Evolutionary conservation across 1,140 invertebrate genomes (phyloP), one percentile per base, ranked within the genome.

Genomic region (Drosophila pseudoananassae): DNA sequence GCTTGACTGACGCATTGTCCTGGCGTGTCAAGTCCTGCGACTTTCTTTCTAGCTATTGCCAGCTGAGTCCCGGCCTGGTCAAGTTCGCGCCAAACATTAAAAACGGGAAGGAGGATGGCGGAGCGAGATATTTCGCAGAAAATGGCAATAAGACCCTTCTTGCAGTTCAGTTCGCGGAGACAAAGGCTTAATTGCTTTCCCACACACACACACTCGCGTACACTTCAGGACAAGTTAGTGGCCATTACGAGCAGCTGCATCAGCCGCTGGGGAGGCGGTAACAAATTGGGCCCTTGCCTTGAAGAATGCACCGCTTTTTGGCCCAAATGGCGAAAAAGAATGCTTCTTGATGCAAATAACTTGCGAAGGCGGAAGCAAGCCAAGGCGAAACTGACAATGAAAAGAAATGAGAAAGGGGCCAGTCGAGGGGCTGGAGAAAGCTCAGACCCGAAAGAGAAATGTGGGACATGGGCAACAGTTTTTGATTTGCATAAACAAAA

Each of bases 401-500:
- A 54, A 20, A 23, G 36, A 55, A 53, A 46, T 56, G 78, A 64
- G 51, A 77, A 64, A 23, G 76, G 43, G 53, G 53, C 53, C 73
- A 61, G 45, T 40, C 50, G 40, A 58, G 29, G 43, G 38, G 51
- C 53, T 45, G 43, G 17, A 33, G 8, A 50, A 43, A 61, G 58
- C 47, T 7, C 38, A 27, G 25, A 6, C 4, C 25, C 25, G 55
- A 75, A 70, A 49, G 51, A 47, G 68, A 75, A 66, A 66, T 66
- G 69, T 85, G 82, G 82, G 81, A 78, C 82, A 85, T 87, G 81
- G 81, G 78, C 83, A 87, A 82, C 82, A 68, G 83, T 87, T 87
- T 70, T 88, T 87, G 82, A 87, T 87, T 87, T 87, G 78, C 82
- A 85, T 85, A 85, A 85, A 85, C 82, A 85, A 85, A 85, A 65